Percentiles rank a stretch among this genome's conserved stretches.
Conservation (phyloP, 2,797 vertebrate genomes). For the Martes flavigula region DNA sequence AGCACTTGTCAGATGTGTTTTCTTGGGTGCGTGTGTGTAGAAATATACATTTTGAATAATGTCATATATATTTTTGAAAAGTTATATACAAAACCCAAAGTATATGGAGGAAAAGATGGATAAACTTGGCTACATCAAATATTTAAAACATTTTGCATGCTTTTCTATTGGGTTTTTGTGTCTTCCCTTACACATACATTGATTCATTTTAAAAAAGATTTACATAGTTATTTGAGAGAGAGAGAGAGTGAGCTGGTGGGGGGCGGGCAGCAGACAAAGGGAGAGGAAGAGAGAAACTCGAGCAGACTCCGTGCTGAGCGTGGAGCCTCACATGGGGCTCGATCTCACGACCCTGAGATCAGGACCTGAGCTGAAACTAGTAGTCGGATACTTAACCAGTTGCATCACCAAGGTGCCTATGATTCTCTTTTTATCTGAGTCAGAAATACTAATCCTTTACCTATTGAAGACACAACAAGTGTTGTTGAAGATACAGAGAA, state of each 20-base stretch:
- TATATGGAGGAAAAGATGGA: background rate
- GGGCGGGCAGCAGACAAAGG: background rate
- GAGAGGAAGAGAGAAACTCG: background rate
- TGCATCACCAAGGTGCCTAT: background rate
- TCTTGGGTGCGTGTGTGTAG: background rate
- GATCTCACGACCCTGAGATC: background rate
- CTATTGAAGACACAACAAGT: background rate
- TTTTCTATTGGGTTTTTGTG: background rate
- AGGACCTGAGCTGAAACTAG: background rate
- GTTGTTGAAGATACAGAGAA: background rate
- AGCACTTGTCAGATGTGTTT: conserved; percentile 37
- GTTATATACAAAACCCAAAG: background rate
- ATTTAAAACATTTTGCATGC: background rate
- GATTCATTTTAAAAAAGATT: background rate
- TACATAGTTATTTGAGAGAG: background rate
- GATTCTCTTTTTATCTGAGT: background rate
- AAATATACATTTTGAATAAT: conserved; percentile 33
- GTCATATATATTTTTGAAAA: background rate
- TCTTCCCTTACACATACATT: background rate
- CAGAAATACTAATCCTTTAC: background rate
- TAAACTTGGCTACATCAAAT: background rate
- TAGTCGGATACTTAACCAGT: background rate
- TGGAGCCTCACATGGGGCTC: background rate
- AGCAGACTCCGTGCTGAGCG: background rate
- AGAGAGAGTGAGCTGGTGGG: background rate